These are phyloP conservation scores for Corythaixoides concolor DNA, from an alignment of 2,113 vertebrate species.

Conservation along the genomic window DNA sequence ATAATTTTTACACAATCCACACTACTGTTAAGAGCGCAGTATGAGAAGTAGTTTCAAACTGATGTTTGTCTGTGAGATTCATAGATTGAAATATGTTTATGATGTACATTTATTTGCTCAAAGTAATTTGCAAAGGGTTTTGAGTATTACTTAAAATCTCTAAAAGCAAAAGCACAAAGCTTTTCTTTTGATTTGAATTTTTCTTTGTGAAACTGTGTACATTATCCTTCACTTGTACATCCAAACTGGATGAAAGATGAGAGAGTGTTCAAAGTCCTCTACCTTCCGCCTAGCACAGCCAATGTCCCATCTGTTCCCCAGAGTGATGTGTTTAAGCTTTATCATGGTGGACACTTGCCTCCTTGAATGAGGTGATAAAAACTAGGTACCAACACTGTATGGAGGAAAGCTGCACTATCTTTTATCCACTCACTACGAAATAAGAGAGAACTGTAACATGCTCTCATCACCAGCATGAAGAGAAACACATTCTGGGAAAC, in stretches of 20 bases:
- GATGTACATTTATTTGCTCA: background rate
- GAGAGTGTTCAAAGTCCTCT: background rate
- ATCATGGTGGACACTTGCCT: conserved; percentile 2
- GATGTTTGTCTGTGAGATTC: background rate
- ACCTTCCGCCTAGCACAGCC: background rate
- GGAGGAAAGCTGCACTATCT: background rate
- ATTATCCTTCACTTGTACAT: background rate
- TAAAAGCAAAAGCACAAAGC: background rate
- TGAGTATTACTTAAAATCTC: background rate
- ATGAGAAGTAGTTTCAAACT: background rate
- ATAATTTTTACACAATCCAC: background rate
- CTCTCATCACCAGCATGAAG: background rate
- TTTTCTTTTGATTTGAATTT: background rate
- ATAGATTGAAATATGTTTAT: background rate
- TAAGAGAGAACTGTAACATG: background rate
- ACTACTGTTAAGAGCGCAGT: background rate
- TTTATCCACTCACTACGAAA: background rate
- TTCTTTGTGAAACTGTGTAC: background rate
- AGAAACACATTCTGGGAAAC: background rate
- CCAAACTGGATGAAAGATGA: background rate
- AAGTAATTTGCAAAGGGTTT: background rate
- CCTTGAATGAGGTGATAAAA: background rate
- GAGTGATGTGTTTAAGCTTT: background rate
- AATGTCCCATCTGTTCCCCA: background rate
- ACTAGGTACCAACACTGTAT: background rate